Percentiles rank a stretch among this genome's conserved stretches.
Conservation (phyloP, 2,888 invertebrate species). For the Eilema depressum region DNA sequence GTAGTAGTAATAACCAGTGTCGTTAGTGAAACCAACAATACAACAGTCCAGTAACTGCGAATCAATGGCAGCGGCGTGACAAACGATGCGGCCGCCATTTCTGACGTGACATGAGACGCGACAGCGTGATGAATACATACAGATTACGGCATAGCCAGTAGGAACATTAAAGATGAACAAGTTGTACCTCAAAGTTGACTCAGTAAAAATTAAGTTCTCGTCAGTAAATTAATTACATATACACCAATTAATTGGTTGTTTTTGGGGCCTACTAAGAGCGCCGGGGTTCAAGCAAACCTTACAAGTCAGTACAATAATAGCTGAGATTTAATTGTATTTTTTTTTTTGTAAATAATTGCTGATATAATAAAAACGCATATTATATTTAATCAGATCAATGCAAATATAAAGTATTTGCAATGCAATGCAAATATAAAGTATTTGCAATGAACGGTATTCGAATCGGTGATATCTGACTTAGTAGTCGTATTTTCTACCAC, state of each 20-base stretch:
- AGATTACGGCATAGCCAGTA: conserved; percentile 11
- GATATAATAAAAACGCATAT: too few species aligned
- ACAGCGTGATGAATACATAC: conserved; percentile 43
- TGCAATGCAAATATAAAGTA: too few species aligned
- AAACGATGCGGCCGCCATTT: conserved; percentile 61
- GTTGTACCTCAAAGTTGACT: neutral
- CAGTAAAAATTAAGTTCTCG: neutral
- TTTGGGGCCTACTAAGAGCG: neutral
- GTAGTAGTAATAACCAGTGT: neutral
- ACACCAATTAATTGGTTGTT: neutral
- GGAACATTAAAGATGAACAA: neutral
- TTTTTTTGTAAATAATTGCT: too few species aligned
- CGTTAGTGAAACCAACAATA: conserved; percentile 14
- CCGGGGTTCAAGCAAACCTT: neutral
- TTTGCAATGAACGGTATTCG: too few species aligned
- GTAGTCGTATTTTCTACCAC: too few species aligned
- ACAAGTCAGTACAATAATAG: too few species aligned
- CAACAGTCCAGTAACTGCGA: conserved; percentile 48
- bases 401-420: too few species aligned
- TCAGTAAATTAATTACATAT: too few species aligned
- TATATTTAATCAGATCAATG: too few species aligned
- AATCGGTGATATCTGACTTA: too few species aligned
- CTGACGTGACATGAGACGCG: conserved; percentile 50
- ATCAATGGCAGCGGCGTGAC: conserved; percentile 67
- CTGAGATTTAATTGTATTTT: too few species aligned